phyloP scores from a whole-genome alignment of 2,888 invertebrate species.

The Fabriciana adippe region DNA sequence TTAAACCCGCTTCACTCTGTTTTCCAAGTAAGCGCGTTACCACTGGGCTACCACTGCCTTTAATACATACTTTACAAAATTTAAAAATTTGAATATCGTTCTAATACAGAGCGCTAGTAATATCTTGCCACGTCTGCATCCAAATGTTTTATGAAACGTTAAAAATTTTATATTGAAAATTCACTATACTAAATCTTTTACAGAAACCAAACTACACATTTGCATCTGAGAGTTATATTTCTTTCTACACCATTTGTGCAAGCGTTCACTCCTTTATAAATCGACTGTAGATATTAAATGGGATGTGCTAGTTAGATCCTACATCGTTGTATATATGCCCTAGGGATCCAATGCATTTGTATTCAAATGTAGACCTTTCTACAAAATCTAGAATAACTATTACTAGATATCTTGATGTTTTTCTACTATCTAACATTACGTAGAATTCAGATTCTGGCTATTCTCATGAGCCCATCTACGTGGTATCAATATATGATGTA shows the following conservation, averaged over 20 bases:
- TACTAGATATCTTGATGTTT: constrained; percentile 30
- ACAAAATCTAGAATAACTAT: constrained; percentile 47
- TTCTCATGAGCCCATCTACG: constrained; percentile 14
- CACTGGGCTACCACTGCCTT: too few species aligned
- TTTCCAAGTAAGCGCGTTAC: too few species aligned
- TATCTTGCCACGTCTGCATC: constrained; percentile 9
- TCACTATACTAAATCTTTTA: constrained; percentile 28
- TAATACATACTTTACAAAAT: too few species aligned
- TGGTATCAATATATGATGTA: background rate
- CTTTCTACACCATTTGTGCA: constrained; percentile 34
- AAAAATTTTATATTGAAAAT: constrained; percentile 18
- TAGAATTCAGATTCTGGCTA: constrained; percentile 2
- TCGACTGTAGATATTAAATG: constrained; percentile 28
- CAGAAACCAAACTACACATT: constrained; percentile 30
- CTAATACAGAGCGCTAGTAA: constrained; percentile 2
- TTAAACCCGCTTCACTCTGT: too few species aligned
- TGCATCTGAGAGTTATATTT: constrained; percentile 35
- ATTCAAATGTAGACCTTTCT: constrained; percentile 55
- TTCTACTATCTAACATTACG: constrained; percentile 1
- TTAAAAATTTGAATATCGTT: background rate
- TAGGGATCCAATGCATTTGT: constrained; percentile 54
- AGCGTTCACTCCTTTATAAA: constrained; percentile 17
- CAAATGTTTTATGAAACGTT: constrained; percentile 7
- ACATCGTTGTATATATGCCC: constrained; percentile 42
- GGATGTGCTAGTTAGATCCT: constrained; percentile 32